A percentile compares a stretch with the other conserved stretches of the same genome.
phyloP scores from a whole-genome alignment of 2,113 vertebrate species.

The Microtus montanus region DNA sequence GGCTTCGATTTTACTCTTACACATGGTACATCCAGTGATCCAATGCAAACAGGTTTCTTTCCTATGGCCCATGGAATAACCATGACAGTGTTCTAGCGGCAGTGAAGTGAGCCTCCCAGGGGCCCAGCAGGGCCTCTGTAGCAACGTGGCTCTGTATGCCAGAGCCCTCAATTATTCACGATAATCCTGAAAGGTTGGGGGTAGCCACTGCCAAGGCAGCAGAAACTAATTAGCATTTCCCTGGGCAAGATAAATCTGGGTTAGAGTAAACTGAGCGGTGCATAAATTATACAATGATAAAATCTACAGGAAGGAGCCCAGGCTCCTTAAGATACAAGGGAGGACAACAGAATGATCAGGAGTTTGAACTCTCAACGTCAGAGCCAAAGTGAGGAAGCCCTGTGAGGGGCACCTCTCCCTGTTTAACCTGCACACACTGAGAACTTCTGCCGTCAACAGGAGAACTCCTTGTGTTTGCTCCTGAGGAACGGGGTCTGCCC shows the following conservation, averaged over 20 bases:
- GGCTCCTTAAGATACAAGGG: not conserved
- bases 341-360: not conserved
- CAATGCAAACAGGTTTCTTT: slow-evolving; percentile 25
- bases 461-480: not conserved
- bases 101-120: not conserved
- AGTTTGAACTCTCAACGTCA: not conserved
- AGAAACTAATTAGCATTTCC: slow-evolving; percentile 55
- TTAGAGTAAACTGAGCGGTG: not conserved
- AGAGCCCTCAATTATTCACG: slow-evolving; percentile 61
- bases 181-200: slow-evolving; percentile 37
- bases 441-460: not conserved
- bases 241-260: slow-evolving; percentile 36
- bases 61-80: not conserved
- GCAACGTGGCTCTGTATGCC: not conserved
- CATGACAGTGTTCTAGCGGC: not conserved
- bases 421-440: not conserved
- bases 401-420: not conserved
- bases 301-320: not conserved
- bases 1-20: not conserved
- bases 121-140: not conserved
- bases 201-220: slow-evolving; percentile 5
- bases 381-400: not conserved
- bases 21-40: not conserved
- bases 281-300: not conserved
- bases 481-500: not conserved